Conservation (phyloP, 1,140 invertebrate species). For the Daktulosphaira vitifoliae region DNA sequence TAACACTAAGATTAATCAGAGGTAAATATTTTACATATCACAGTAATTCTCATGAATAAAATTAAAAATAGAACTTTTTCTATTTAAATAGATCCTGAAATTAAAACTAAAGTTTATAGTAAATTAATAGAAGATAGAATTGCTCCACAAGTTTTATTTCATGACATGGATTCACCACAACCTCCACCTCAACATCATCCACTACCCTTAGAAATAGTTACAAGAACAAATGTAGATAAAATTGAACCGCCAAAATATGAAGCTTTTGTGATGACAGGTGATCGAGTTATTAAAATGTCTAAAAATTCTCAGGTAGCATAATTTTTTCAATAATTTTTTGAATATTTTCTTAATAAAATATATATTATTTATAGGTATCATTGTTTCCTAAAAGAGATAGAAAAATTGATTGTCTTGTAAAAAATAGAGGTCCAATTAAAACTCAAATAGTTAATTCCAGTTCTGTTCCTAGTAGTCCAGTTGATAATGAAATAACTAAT, state of each 20-base stretch:
- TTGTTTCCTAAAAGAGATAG: conserved; percentile 42
- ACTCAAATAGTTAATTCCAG: conserved; percentile 50
- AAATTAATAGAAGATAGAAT: conserved; percentile 49
- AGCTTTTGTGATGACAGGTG: conserved; percentile 95
- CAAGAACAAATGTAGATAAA: conserved; percentile 28
- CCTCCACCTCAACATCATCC: conserved; percentile 34
- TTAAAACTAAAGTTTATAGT: conserved; percentile 69
- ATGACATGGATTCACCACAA: conserved; percentile 25
- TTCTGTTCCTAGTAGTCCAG: conserved; percentile 73
- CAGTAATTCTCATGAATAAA: not conserved
- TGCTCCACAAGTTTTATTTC: not conserved
- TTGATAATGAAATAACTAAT: conserved; percentile 42
- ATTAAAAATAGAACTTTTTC: not conserved
- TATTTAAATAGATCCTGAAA: conserved; percentile 65
- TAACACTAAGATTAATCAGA: conserved; percentile 76
- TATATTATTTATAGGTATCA: conserved; percentile 16
- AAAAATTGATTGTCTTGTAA: conserved; percentile 52
- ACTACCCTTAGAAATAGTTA: conserved; percentile 31
- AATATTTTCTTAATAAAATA: not conserved
- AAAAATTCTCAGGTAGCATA: conserved; percentile 49
- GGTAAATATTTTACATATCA: conserved; percentile 53
- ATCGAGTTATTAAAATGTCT: conserved; percentile 83
- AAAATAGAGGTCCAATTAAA: conserved; percentile 46
- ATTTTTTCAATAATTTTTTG: not conserved
- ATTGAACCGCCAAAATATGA: conserved; percentile 56